A percentile compares a stretch with the other conserved stretches of the same genome.
Evolutionary conservation across 2,797 vertebrate species (phyloP).

Genomic region (Phalloptychus januarius): DNA sequence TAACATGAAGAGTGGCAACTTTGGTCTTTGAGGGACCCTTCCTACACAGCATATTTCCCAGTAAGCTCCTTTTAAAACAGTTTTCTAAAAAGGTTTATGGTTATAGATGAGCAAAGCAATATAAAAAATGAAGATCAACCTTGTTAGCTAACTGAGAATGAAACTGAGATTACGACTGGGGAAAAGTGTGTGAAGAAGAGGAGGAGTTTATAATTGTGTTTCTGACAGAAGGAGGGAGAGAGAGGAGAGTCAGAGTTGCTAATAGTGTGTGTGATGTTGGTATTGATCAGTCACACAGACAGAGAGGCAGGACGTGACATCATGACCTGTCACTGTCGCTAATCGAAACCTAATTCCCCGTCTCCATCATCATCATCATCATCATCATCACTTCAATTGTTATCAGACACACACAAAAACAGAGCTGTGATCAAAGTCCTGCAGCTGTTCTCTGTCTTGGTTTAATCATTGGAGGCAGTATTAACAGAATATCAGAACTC

Average conservation of each 20-base stretch:
- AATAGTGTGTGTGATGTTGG: slow-evolving; percentile 71
- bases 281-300: slow-evolving; percentile 75
- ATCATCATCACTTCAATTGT: slow-evolving; percentile 39
- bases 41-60: too few species aligned
- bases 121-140: slow-evolving; percentile 1
- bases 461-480: not conserved
- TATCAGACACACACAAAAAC: slow-evolving; percentile 31
- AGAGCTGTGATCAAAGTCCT: slow-evolving; percentile 25
- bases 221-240: slow-evolving; percentile 20
- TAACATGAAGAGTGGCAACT: too few species aligned
- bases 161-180: slow-evolving; percentile 3
- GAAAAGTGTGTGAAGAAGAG: slow-evolving; percentile 5
- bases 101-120: slow-evolving; percentile 9
- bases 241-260: slow-evolving; percentile 53
- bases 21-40: too few species aligned
- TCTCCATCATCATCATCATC: slow-evolving; percentile 59
- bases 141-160: not conserved
- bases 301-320: slow-evolving; percentile 64
- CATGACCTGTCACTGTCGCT: slow-evolving; percentile 69
- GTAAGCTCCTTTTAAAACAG: too few species aligned
- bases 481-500: not conserved
- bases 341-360: slow-evolving; percentile 79
- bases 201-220: slow-evolving; percentile 9
- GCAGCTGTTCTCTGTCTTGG: slow-evolving; percentile 17
- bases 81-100: not conserved